These are phyloP conservation scores for Pherbina coryleti DNA, from an alignment of 2,888 invertebrate genomes.

Conservation along the genomic window DNA sequence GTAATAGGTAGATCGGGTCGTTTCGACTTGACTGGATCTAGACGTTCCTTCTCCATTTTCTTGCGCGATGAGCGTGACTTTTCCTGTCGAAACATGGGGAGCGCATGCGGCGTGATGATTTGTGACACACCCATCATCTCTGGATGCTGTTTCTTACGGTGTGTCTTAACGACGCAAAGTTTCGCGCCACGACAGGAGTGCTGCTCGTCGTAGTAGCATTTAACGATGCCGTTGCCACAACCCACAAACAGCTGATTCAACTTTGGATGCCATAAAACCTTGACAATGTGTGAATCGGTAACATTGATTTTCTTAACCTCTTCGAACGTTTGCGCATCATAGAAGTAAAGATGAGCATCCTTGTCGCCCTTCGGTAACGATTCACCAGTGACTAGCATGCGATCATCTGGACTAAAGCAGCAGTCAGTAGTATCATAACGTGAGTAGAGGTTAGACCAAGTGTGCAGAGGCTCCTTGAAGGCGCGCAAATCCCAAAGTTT, in stretches of 20 bases:
- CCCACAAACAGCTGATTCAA: constrained; percentile 97
- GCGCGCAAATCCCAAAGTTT: constrained; percentile 94
- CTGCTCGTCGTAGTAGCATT: constrained; percentile 91
- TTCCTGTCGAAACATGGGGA: constrained; percentile 95
- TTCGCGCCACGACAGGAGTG: constrained; percentile 91
- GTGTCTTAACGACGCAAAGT: constrained; percentile 85
- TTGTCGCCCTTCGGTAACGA: constrained; percentile 79
- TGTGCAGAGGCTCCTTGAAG: constrained; percentile 83
- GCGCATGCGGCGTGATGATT: constrained; percentile 95
- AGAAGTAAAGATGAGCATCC: constrained; percentile 82
- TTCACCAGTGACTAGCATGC: constrained; percentile 87
- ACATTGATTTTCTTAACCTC: constrained; percentile 81
- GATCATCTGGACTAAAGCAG: constrained; percentile 88
- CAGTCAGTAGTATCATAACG: constrained; percentile 87
- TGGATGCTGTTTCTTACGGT: constrained; percentile 82
- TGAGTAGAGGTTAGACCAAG: constrained; percentile 80
- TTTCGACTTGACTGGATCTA: constrained; percentile 87
- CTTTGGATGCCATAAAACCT: constrained; percentile 95
- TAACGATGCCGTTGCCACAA: constrained; percentile 89
- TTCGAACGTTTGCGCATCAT: constrained; percentile 82
- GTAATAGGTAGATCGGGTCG: constrained; percentile 90
- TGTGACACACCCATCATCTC: constrained; percentile 92
- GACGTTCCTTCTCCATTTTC: constrained; percentile 89
- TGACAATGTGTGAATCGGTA: constrained; percentile 85
- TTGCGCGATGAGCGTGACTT: constrained; percentile 89